A percentile compares a stretch with the other conserved stretches of the same genome.
phyloP scores from a whole-genome alignment of 2,797 vertebrate genomes.

The Malacoraja senta region DNA sequence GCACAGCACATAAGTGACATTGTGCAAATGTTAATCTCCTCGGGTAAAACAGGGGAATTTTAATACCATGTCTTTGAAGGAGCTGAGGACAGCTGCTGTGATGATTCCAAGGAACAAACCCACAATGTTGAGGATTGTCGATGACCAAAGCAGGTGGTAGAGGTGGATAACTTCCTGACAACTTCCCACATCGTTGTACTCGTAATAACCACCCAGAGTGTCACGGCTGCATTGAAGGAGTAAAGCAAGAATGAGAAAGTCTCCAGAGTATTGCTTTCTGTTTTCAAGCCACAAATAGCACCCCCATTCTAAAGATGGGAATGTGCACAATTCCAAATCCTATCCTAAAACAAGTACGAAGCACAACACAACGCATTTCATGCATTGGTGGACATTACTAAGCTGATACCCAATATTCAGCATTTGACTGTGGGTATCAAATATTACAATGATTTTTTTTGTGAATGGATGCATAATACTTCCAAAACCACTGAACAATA shows the following conservation, averaged over 20 bases:
- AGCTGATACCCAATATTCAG: no score
- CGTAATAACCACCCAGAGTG: slow-evolving; percentile 83
- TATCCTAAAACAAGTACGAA: neutral
- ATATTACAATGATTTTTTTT: neutral
- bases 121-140: slow-evolving; percentile 89
- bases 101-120: slow-evolving; percentile 94
- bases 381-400: neutral
- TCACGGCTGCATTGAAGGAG: slow-evolving; percentile 60
- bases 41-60: neutral
- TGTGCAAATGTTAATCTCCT: neutral
- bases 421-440: no score
- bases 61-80: slow-evolving; percentile 91
- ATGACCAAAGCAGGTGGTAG: slow-evolving; percentile 90
- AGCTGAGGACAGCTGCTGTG: slow-evolving; percentile 87
- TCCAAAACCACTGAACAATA: neutral
- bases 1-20: neutral
- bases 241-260: slow-evolving; percentile 42
- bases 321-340: neutral
- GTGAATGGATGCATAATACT: neutral
- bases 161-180: slow-evolving; percentile 95
- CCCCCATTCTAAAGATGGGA: neutral
- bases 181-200: slow-evolving; percentile 90
- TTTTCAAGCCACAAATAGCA: no score
- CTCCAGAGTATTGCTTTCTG: neutral
- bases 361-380: neutral